These are phyloP conservation scores for Spatulosminthurus flaviceps DNA, from an alignment of 2,888 invertebrate genomes.

Conservation along the genomic window DNA sequence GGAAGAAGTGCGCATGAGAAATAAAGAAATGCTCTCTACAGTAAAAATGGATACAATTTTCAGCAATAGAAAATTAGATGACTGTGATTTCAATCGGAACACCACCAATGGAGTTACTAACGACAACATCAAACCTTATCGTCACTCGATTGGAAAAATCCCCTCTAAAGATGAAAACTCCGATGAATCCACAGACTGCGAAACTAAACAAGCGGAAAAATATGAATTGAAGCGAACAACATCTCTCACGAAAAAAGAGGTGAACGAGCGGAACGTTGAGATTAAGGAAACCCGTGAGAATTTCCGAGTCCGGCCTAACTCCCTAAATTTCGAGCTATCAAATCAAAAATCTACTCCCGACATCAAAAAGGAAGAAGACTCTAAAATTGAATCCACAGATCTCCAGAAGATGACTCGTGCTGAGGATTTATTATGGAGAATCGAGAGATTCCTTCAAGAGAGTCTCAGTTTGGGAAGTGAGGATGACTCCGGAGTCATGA, in stretches of 20 bases:
- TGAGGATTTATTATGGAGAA: slow-evolving; percentile 62
- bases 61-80: slow-evolving; percentile 33
- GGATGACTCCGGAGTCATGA: slow-evolving; percentile 75
- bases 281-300: slow-evolving; percentile 55
- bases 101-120: background rate
- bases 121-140: background rate
- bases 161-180: slow-evolving; percentile 34
- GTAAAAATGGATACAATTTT: slow-evolving; percentile 40
- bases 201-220: background rate
- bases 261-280: slow-evolving; percentile 53
- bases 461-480: slow-evolving; percentile 68
- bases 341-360: background rate
- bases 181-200: slow-evolving; percentile 45
- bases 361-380: background rate
- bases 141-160: slow-evolving; percentile 7
- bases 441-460: slow-evolving; percentile 63
- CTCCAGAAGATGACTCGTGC: slow-evolving; percentile 59
- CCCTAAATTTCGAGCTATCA: background rate
- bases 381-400: slow-evolving; percentile 64
- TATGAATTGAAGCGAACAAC: slow-evolving; percentile 20
- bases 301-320: slow-evolving; percentile 47
- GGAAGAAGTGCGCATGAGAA: background rate
- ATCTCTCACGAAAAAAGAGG: slow-evolving; percentile 44
- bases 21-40: background rate
- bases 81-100: slow-evolving; percentile 16